These are phyloP conservation scores for Mechanitis messenoides DNA, from an alignment of 2,888 invertebrate genomes.

Conservation along the genomic window DNA sequence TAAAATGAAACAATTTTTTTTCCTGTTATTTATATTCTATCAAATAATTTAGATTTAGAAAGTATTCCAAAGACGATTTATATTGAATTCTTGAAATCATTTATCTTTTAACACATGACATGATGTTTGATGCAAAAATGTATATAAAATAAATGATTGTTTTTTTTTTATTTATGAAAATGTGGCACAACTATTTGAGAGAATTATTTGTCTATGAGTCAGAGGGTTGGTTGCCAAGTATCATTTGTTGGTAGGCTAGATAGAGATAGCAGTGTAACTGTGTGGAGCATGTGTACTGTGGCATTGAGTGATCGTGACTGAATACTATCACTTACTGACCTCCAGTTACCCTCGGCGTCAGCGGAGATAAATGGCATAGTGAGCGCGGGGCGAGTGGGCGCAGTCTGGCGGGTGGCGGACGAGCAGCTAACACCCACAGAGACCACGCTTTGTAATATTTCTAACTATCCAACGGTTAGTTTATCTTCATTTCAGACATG, in stretches of 20 bases:
- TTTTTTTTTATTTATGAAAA: slow-evolving; percentile 8
- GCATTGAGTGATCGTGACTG: slow-evolving; percentile 38
- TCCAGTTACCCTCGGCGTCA: slow-evolving; percentile 39
- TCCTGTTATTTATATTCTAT: slow-evolving; percentile 10
- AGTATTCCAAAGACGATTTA: neutral
- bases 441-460: slow-evolving; percentile 47
- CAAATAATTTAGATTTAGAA: too few species aligned
- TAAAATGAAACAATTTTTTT: slow-evolving; percentile 14
- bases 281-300: slow-evolving; percentile 28
- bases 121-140: neutral
- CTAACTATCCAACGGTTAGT: slow-evolving; percentile 53
- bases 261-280: slow-evolving; percentile 18
- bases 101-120: slow-evolving; percentile 1
- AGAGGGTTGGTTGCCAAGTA: slow-evolving; percentile 17
- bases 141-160: neutral
- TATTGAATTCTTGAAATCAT: neutral
- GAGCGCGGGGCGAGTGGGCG: slow-evolving; percentile 36
- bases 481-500: slow-evolving; percentile 56
- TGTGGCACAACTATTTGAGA: slow-evolving; percentile 9
- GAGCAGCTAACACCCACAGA: slow-evolving; percentile 42
- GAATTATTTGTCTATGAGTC: slow-evolving; percentile 16
- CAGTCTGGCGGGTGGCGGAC: slow-evolving; percentile 33
- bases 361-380: slow-evolving; percentile 36
- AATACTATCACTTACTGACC: slow-evolving; percentile 39
- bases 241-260: slow-evolving; percentile 19